These are phyloP conservation scores for Rhyacophila evoluta DNA, from an alignment of 2,888 invertebrate genomes.

Conservation along the genomic window DNA sequence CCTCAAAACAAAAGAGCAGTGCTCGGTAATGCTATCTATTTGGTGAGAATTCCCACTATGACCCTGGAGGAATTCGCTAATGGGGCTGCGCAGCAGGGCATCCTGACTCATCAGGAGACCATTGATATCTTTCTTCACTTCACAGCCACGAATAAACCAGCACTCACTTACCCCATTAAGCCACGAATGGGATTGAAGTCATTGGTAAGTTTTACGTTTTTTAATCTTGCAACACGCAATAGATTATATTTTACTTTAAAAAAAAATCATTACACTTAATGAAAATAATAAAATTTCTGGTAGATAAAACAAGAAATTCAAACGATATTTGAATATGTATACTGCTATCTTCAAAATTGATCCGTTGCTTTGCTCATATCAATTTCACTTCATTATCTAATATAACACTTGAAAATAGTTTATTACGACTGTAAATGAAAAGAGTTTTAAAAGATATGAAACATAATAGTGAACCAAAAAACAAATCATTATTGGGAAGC, in stretches of 20 bases:
- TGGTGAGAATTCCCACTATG: constrained; percentile 96
- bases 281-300: no score
- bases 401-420: no score
- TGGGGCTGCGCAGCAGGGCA: constrained; percentile 92
- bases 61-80: constrained; percentile 91
- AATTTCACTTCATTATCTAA: no score
- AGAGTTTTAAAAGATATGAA: no score
- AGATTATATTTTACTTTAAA: neutral
- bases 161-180: constrained; percentile 84
- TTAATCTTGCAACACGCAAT: neutral
- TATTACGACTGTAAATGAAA: no score
- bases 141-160: constrained; percentile 89
- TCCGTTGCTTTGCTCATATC: no score
- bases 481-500: no score
- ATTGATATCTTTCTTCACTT: constrained; percentile 96
- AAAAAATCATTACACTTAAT: no score
- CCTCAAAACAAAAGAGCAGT: constrained; percentile 83
- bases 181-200: constrained; percentile 89
- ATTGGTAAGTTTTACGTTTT: constrained; percentile 72
- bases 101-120: constrained; percentile 92
- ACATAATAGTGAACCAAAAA: no score
- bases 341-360: no score
- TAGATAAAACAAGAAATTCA: neutral
- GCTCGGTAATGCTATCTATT: constrained; percentile 82
- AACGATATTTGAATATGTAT: no score